Evolutionary conservation across 2,113 vertebrate species (phyloP), one percentile per base, ranked within the genome.

Genomic region (Isurus oxyrinchus): DNA sequence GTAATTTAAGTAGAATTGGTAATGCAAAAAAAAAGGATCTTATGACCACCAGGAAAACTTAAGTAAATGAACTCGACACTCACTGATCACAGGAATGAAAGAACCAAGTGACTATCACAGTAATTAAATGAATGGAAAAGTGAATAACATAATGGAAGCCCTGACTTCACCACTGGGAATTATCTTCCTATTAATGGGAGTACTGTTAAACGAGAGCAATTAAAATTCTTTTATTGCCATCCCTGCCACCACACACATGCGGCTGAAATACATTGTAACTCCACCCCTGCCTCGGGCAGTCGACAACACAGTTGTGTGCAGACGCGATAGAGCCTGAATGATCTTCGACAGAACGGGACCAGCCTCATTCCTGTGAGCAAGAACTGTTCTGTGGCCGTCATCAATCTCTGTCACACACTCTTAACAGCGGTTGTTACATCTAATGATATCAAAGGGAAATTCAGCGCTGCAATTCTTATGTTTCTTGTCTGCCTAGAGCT

Each of bases 121-220:
- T 69, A 55, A 95, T 69, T 95, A 95, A 53, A 76, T 35, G 49
- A 67, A 72, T 44, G 2, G 40, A 72, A 31, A 95, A 55, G 66
- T 95, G 44, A 72, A 72, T 72, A 95, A 95, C 44, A 55, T 72
- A 69, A 69, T 95, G 94, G 1, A 95, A 72, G 44, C 25, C 13
- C 27, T 95, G 94, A 76, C 94, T 95, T 72, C 4, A 27, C 67
- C 94, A 76, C 5, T 76, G 94, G 94, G 94, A 95, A 95, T 95
- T 95, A n/a, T 69, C 94, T 94, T 94, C n/a, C 66, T 95, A 53
- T 69, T 95, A 95, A 76, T 95, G 67, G 27, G 25, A 72, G 67
- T 72, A 49, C 94, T 53, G 49, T 31, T 53, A 95, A 49, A 53
- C 44, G 23, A 72, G 94, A 95, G 67, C 94, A 95, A 95, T 95